These are phyloP conservation scores for Gymnobelideus leadbeateri DNA, from an alignment of 2,113 vertebrate genomes.

Conservation along the genomic window DNA sequence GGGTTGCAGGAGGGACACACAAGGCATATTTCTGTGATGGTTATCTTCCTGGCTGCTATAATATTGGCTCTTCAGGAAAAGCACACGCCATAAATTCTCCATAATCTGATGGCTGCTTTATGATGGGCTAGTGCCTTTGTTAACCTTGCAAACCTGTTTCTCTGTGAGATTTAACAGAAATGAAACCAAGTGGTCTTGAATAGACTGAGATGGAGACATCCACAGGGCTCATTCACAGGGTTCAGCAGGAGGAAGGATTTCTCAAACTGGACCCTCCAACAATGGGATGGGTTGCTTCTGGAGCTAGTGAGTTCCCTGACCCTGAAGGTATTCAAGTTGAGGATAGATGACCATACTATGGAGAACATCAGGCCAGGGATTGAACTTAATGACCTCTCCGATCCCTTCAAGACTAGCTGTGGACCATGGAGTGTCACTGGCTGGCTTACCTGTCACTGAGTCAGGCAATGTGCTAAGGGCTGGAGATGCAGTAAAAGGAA, in stretches of 20 bases:
- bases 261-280: neutral
- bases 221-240: neutral
- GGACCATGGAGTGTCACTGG: neutral
- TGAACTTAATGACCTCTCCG: neutral
- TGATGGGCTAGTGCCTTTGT: conserved; percentile 74
- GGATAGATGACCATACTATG: neutral
- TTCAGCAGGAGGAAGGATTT: neutral
- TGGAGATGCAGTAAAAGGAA: neutral
- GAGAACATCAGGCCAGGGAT: neutral
- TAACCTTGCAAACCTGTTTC: conserved; percentile 83
- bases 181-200: conserved; percentile 61
- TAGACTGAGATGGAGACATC: neutral
- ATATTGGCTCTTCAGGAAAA: conserved; percentile 73
- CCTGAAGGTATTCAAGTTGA: neutral
- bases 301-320: neutral
- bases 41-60: conserved; percentile 81
- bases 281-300: neutral
- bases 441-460: neutral
- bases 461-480: neutral
- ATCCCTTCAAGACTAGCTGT: neutral
- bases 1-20: conserved; percentile 64
- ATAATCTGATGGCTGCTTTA: conserved; percentile 80
- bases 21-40: conserved; percentile 72
- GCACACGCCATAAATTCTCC: conserved; percentile 81
- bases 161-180: conserved; percentile 75